Conservation (phyloP, 1,140 invertebrate genomes). For the Drosophila sulfurigaster region DNA sequence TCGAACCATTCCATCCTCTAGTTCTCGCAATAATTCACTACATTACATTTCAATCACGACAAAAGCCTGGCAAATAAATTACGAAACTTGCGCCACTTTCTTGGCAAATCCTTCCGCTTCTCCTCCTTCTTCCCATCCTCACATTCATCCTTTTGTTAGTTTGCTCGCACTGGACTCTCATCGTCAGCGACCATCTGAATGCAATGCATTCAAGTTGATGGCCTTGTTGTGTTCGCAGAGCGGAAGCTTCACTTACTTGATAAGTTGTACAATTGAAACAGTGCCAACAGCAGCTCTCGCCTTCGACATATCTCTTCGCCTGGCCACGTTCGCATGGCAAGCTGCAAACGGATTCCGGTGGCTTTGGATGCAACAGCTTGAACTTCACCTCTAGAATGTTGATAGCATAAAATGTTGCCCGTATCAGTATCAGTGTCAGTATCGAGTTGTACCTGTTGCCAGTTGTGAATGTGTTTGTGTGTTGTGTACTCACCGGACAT, state of each 20-base stretch:
- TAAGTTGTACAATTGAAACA: slow-evolving; percentile 97
- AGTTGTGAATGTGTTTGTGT: slow-evolving; percentile 7
- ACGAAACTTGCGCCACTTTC: slow-evolving; percentile 36
- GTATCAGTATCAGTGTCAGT: neutral
- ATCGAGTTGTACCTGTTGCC: neutral
- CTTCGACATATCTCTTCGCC: slow-evolving; percentile 95
- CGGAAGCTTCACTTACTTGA: slow-evolving; percentile 88
- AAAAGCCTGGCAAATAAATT: slow-evolving; percentile 72
- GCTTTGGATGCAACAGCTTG: slow-evolving; percentile 89
- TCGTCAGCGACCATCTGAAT: slow-evolving; percentile 33
- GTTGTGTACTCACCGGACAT: slow-evolving; percentile 88
- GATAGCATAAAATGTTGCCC: neutral
- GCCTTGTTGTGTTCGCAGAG: slow-evolving; percentile 1
- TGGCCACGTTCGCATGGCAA: slow-evolving; percentile 94
- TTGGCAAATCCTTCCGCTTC: neutral
- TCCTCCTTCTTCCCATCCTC: too few species aligned
- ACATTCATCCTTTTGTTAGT: neutral
- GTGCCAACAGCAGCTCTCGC: slow-evolving; percentile 97
- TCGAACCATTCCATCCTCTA: slow-evolving; percentile 19
- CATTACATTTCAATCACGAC: slow-evolving; percentile 68
- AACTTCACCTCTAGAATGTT: slow-evolving; percentile 90
- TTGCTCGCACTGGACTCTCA: slow-evolving; percentile 17
- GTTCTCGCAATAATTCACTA: slow-evolving; percentile 54
- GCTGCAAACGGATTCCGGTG: slow-evolving; percentile 95
- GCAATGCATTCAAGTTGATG: slow-evolving; percentile 20